These are phyloP conservation scores for Nemoura dubitans DNA, from an alignment of 2,888 invertebrate genomes.

Conservation along the genomic window DNA sequence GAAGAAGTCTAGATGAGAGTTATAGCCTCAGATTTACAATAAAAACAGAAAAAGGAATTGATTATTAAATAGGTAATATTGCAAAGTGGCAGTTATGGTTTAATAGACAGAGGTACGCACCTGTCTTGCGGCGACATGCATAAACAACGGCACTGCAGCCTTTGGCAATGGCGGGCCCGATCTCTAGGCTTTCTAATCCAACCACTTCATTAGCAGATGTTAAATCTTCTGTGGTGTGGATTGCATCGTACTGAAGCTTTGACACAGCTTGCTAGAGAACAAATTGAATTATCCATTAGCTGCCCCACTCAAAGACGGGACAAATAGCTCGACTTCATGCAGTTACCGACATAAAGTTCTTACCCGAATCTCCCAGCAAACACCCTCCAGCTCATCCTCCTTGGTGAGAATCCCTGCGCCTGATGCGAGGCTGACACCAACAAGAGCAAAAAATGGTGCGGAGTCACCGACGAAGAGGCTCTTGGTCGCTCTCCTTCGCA, in stretches of 20 bases:
- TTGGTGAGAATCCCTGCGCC: slow-evolving; percentile 78
- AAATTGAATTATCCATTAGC: slow-evolving; percentile 39
- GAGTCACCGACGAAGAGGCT: slow-evolving; percentile 74
- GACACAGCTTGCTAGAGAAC: slow-evolving; percentile 66
- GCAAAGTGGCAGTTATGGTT: too few relatives aligned
- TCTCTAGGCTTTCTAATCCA: slow-evolving; percentile 68
- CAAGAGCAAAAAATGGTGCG: slow-evolving; percentile 76
- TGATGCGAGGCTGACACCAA: slow-evolving; percentile 77
- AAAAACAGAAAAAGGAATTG: too few relatives aligned
- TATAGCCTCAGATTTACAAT: too few relatives aligned
- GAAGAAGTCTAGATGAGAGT: too few relatives aligned
- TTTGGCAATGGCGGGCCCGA: slow-evolving; percentile 79
- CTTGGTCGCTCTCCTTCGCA: slow-evolving; percentile 70
- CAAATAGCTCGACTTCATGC: neutral
- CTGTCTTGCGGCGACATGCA: slow-evolving; percentile 67
- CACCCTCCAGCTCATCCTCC: slow-evolving; percentile 79
- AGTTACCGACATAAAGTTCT: slow-evolving; percentile 50
- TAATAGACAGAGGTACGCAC: too few relatives aligned
- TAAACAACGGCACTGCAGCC: slow-evolving; percentile 86
- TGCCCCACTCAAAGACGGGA: too few relatives aligned
- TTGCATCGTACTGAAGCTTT: slow-evolving; percentile 66
- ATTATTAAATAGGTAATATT: too few relatives aligned
- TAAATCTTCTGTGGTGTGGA: slow-evolving; percentile 59
- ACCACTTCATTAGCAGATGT: slow-evolving; percentile 59
- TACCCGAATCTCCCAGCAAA: slow-evolving; percentile 81